Evolutionary conservation across 1,140 invertebrate genomes (phyloP).

Genomic region (Latrodectus geometricus): DNA sequence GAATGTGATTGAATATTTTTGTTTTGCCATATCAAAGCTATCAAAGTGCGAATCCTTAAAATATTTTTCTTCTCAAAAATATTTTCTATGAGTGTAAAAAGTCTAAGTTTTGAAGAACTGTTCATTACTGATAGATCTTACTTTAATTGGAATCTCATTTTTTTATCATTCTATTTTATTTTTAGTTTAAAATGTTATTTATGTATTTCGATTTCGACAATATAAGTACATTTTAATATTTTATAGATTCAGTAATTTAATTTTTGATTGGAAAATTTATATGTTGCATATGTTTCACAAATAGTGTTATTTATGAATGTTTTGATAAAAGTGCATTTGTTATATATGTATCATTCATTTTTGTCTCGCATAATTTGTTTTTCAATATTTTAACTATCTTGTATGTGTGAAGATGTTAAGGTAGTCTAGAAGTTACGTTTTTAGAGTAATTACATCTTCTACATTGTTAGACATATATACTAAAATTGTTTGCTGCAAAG

Average conservation of each 20-base stretch:
- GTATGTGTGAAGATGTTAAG: too few species aligned
- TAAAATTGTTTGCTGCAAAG: too few species aligned
- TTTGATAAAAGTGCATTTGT: background rate
- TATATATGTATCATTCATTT: background rate
- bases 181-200: background rate
- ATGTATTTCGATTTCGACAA: background rate
- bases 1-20: slow-evolving; percentile 16
- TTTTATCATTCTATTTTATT: background rate
- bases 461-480: too few species aligned
- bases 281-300: background rate
- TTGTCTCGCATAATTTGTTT: background rate
- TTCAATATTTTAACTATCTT: background rate
- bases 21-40: background rate
- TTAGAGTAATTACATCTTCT: too few species aligned
- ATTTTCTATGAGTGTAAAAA: background rate
- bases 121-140: background rate
- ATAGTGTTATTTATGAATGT: background rate
- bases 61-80: background rate
- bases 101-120: background rate
- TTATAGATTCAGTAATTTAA: background rate
- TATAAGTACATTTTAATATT: too few species aligned
- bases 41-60: background rate
- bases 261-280: background rate
- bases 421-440: too few species aligned
- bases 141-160: background rate